Percentiles rank a stretch among this genome's conserved stretches.
These are phyloP conservation scores for Chrysina gloriosa DNA, from an alignment of 2,888 invertebrate genomes.

Conservation along the genomic window DNA sequence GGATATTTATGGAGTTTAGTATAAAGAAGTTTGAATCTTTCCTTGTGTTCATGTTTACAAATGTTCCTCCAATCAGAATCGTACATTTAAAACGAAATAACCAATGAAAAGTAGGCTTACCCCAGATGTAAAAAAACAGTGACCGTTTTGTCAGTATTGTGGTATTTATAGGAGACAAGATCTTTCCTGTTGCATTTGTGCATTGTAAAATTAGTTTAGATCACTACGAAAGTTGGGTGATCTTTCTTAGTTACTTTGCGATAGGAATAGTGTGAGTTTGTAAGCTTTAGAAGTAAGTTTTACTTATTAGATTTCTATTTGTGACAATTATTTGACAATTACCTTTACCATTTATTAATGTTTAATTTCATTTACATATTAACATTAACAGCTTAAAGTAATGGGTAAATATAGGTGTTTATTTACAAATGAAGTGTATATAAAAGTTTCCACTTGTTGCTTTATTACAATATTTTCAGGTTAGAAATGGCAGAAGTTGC, in stretches of 20 bases:
- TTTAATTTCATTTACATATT: too few relatives aligned
- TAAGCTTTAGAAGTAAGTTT: conserved; percentile 19
- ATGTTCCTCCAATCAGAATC: conserved; percentile 3
- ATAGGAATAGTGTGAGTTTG: not conserved
- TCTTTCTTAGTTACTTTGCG: conserved; percentile 11
- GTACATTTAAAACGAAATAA: conserved; percentile 39
- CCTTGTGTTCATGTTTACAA: conserved; percentile 20
- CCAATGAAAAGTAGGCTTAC: conserved; percentile 43
- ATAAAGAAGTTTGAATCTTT: conserved; percentile 33
- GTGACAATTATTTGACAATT: conserved; percentile 34
- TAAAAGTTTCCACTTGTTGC: conserved; percentile 6
- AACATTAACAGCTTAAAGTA: too few relatives aligned
- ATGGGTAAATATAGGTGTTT: not conserved
- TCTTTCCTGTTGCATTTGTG: conserved; percentile 28
- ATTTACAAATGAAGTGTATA: not conserved
- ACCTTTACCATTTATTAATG: not conserved
- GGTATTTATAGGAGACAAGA: conserved; percentile 33
- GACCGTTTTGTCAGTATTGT: conserved; percentile 40
- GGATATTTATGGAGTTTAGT: not conserved
- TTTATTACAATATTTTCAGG: conserved; percentile 11
- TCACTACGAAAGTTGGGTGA: not conserved
- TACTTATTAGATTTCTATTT: not conserved
- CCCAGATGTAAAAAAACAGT: conserved; percentile 38
- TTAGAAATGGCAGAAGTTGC: conserved; percentile 37
- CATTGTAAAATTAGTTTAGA: conserved; percentile 21